These are phyloP conservation scores for Armadillidium nasatum DNA, from an alignment of 1,140 invertebrate species.

Conservation along the genomic window DNA sequence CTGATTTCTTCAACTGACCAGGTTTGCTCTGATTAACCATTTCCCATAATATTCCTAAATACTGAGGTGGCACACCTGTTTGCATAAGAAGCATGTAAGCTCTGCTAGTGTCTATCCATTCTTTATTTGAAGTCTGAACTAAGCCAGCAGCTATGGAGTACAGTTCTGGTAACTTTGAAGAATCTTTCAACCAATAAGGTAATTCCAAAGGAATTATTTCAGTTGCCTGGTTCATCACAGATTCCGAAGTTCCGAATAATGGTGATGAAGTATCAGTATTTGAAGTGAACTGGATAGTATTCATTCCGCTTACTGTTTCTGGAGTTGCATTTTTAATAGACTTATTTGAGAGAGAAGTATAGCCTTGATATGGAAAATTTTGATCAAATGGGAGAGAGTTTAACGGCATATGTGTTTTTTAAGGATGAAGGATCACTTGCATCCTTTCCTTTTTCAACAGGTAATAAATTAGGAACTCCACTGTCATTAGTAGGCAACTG, in stretches of 20 bases:
- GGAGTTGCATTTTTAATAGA: too few relatives aligned
- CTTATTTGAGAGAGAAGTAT: too few relatives aligned
- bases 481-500: too few relatives aligned
- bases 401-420: too few relatives aligned
- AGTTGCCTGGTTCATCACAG: too few relatives aligned
- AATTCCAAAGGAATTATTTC: conserved; percentile 2
- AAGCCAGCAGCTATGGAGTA: conserved; percentile 54
- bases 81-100: conserved; percentile 60
- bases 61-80: conserved; percentile 58
- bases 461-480: too few relatives aligned
- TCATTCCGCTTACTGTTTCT: too few relatives aligned
- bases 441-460: too few relatives aligned
- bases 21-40: conserved; percentile 59
- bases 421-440: too few relatives aligned
- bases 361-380: too few relatives aligned
- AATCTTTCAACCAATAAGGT: conserved; percentile 31
- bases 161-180: conserved; percentile 50
- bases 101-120: conserved; percentile 57
- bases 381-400: too few relatives aligned
- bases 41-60: conserved; percentile 61
- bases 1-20: conserved; percentile 58
- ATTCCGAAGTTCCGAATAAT: neutral
- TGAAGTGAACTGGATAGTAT: too few relatives aligned
- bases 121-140: conserved; percentile 49
- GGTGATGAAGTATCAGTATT: neutral